A percentile compares a stretch with the other conserved stretches of the same genome.
These are phyloP conservation scores for Synodontis membranacea DNA, from an alignment of 2,113 vertebrate genomes.

Conservation along the genomic window DNA sequence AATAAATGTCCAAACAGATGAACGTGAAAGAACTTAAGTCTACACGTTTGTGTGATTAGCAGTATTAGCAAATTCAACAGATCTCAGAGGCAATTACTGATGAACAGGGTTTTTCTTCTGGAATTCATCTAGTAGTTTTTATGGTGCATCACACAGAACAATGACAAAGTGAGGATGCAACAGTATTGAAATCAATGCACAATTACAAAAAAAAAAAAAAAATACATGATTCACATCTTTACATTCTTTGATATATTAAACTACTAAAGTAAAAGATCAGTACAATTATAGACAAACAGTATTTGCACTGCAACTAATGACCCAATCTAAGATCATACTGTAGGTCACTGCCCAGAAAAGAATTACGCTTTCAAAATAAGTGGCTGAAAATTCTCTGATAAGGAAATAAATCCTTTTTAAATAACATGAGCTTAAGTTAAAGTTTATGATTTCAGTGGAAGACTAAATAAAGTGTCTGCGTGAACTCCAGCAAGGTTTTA, in stretches of 20 bases:
- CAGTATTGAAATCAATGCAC: neutral
- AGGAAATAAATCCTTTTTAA: conserved; percentile 61
- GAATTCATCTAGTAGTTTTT: neutral
- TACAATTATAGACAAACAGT: neutral
- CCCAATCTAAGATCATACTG: neutral
- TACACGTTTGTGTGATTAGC: neutral
- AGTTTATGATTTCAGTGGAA: conserved; percentile 71
- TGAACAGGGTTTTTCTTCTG: neutral
- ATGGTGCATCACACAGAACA: neutral
- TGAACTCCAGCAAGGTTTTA: conserved; percentile 56
- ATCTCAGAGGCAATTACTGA: neutral
- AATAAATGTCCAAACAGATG: conserved; percentile 16
- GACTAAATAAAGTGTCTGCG: conserved; percentile 70
- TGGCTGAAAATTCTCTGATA: neutral
- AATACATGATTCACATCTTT: neutral
- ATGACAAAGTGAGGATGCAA: neutral
- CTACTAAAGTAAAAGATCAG: neutral
- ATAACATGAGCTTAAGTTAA: conserved; percentile 68
- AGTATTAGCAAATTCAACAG: neutral
- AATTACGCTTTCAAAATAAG: neutral
- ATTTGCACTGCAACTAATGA: neutral
- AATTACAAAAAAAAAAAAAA: neutral
- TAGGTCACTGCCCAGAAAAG: neutral
- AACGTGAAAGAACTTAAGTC: neutral
- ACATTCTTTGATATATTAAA: neutral